Percentiles rank a stretch among this genome's conserved stretches.
Conservation (phyloP, 2,113 vertebrate genomes). For the Peromyscus californicus region DNA sequence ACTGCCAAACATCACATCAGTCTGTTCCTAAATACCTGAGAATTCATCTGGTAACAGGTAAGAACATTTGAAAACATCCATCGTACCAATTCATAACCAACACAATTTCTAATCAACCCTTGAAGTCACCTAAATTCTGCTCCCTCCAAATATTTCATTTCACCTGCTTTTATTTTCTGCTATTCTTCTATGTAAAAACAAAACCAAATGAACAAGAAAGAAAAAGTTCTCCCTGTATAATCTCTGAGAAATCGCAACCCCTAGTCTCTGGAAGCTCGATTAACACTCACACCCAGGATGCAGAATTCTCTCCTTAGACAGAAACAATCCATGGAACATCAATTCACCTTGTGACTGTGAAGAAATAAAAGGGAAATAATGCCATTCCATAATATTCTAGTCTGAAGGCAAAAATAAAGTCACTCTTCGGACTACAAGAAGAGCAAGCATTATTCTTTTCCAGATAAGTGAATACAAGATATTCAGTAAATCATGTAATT, state of each 20-base stretch:
- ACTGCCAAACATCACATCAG: background rate
- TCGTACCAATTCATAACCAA: background rate
- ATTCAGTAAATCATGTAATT: background rate
- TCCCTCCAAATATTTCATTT: background rate
- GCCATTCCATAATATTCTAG: constrained; percentile 25
- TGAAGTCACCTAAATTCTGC: background rate
- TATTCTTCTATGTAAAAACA: background rate
- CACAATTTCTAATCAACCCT: constrained; percentile 26
- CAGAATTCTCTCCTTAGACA: background rate
- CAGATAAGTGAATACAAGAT: background rate
- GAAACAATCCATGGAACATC: background rate
- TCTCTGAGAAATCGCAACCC: background rate
- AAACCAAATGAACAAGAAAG: background rate
- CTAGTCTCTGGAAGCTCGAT: background rate
- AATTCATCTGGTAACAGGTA: background rate
- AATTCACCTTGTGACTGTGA: background rate
- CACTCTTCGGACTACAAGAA: background rate
- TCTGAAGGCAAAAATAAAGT: constrained; percentile 30
- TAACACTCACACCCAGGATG: background rate
- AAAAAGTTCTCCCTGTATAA: background rate
- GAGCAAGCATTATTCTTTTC: background rate
- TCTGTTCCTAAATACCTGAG: background rate
- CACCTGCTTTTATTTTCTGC: background rate
- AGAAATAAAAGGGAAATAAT: background rate
- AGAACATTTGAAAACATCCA: background rate